Conservation (phyloP, 2,797 vertebrate species). For the Mastacembelus armatus region DNA sequence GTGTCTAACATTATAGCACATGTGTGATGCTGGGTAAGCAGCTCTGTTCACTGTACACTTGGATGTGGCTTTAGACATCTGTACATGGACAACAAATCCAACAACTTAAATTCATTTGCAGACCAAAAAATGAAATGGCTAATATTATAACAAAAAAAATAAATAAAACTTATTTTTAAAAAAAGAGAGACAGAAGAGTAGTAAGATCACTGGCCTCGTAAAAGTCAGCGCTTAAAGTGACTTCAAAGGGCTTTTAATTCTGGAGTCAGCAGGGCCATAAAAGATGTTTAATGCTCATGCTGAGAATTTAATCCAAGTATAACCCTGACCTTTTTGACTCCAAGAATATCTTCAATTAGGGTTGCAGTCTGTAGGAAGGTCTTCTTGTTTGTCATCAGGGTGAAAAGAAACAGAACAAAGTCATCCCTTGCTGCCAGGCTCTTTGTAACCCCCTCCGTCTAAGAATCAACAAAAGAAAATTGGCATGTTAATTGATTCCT, state of each 20-base stretch:
- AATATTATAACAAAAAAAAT: background rate
- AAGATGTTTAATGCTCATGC: background rate
- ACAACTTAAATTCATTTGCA: background rate
- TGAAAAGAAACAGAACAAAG: slow-evolving; percentile 97
- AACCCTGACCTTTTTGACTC: slow-evolving; percentile 93
- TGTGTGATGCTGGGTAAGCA: too few species aligned
- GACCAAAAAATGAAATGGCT: background rate
- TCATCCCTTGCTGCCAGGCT: slow-evolving; percentile 94
- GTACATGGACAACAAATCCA: background rate
- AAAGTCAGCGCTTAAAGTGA: background rate
- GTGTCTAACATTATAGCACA: slow-evolving; percentile 7
- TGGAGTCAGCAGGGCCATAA: background rate
- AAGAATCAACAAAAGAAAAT: slow-evolving; percentile 22
- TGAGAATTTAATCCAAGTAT: slow-evolving; percentile 2
- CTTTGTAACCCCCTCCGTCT: slow-evolving; percentile 96
- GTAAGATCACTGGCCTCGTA: background rate
- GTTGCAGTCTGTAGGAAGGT: slow-evolving; percentile 98
- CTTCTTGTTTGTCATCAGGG: slow-evolving; percentile 98
- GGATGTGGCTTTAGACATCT: background rate
- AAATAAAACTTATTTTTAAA: too few species aligned
- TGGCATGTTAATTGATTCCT: background rate
- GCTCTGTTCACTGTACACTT: too few species aligned
- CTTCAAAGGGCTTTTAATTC: background rate
- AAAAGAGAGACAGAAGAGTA: background rate
- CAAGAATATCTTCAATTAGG: slow-evolving; percentile 96